A percentile compares a stretch with the other conserved stretches of the same genome.
phyloP scores from a whole-genome alignment of 2,888 invertebrate genomes.

The Stratiomys singularior region DNA sequence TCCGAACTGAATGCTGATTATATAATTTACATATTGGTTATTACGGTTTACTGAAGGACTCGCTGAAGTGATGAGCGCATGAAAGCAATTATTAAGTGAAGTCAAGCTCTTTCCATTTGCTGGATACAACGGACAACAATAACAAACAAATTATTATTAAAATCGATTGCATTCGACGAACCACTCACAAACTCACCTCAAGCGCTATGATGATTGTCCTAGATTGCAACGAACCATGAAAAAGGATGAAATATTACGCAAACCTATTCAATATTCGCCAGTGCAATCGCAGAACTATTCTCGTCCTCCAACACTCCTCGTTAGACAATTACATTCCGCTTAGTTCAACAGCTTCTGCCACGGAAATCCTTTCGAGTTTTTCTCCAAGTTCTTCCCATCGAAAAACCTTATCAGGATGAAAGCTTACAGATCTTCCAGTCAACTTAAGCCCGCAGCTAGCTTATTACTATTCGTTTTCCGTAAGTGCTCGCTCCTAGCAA shows the following conservation, averaged over 20 bases:
- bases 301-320: neutral
- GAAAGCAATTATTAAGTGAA: too few species aligned
- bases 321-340: slow-evolving; percentile 23
- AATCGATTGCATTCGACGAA: too few species aligned
- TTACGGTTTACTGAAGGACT: too few species aligned
- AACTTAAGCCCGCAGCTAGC: neutral
- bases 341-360: slow-evolving; percentile 13
- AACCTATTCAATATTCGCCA: slow-evolving; percentile 20
- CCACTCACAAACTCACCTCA: neutral
- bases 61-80: too few species aligned
- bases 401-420: neutral
- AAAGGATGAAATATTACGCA: slow-evolving; percentile 9
- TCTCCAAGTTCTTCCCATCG: neutral
- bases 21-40: too few species aligned
- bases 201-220: neutral
- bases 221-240: neutral
- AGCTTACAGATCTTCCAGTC: neutral
- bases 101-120: too few species aligned
- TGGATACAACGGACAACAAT: too few species aligned
- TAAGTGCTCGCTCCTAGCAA: neutral
- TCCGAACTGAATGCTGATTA: too few species aligned
- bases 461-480: slow-evolving; percentile 16
- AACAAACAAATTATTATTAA: too few species aligned
- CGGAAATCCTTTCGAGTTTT: slow-evolving; percentile 22
- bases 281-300: neutral